phyloP scores from a whole-genome alignment of 2,113 vertebrate genomes.

The Acinonyx jubatus region DNA sequence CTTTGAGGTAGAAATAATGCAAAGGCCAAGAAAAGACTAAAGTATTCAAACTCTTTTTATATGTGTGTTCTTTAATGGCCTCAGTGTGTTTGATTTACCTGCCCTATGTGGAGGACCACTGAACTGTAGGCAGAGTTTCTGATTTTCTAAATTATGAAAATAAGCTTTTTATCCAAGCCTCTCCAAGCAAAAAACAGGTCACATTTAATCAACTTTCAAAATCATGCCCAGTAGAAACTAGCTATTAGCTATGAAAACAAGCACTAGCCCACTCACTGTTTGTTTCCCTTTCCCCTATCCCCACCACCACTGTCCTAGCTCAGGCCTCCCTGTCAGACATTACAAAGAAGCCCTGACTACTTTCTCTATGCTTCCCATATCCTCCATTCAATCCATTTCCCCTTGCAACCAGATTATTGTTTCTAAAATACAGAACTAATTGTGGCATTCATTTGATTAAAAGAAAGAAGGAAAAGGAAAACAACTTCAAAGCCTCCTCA shows the following conservation, averaged over 20 bases:
- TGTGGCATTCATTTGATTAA: not conserved
- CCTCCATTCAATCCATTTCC: not conserved
- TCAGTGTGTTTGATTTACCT: not conserved
- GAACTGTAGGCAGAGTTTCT: not conserved
- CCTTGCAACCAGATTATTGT: not conserved
- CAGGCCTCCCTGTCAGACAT: not conserved
- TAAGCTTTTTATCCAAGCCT: not conserved
- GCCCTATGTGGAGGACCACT: not conserved
- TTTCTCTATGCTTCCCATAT: not conserved
- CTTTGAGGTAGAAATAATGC: not conserved
- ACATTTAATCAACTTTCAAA: constrained; percentile 6
- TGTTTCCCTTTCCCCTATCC: not conserved
- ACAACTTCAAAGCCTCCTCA: not conserved
- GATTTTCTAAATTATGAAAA: not conserved
- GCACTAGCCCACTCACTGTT: not conserved
- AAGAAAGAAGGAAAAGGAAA: not conserved
- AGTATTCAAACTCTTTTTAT: not conserved
- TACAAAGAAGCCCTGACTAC: not conserved
- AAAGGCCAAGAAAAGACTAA: not conserved
- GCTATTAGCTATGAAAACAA: not conserved
- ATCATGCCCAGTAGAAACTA: not conserved
- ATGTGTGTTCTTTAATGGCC: not conserved
- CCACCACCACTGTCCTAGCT: not conserved
- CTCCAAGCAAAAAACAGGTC: constrained; percentile 6
- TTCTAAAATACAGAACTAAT: not conserved